Percentiles rank a stretch among this genome's conserved stretches.
Conservation (phyloP, 2,888 invertebrate species). For the Rhagonycha fulva region DNA sequence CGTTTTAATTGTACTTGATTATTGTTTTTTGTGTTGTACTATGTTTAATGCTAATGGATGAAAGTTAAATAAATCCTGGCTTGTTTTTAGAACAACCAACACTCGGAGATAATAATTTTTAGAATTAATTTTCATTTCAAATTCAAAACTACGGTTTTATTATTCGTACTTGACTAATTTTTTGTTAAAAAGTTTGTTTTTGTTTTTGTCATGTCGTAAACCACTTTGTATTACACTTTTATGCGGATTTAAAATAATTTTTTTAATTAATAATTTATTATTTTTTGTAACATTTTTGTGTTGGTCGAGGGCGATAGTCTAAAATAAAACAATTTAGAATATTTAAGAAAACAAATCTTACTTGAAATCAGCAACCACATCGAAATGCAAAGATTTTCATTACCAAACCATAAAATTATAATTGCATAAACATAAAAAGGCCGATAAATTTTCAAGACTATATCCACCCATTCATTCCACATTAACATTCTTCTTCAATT, state of each 20-base stretch:
- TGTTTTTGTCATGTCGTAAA: neutral
- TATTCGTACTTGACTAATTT: neutral
- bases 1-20: constrained; percentile 2
- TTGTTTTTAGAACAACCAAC: neutral
- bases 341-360: no score
- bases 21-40: neutral
- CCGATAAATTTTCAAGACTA: no score
- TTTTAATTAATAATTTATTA: neutral
- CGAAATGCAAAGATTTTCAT: no score
- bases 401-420: no score
- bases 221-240: neutral
- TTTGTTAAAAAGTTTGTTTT: neutral
- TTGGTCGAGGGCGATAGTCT: no score
- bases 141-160: neutral
- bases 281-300: no score
- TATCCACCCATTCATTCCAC: no score
- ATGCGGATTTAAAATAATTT: neutral
- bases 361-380: no score
- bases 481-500: no score
- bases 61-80: neutral
- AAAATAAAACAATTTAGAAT: no score
- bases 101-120: neutral
- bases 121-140: neutral
- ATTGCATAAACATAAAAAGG: no score
- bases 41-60: neutral